Percentiles rank a stretch among this genome's conserved stretches.
Evolutionary conservation across 1,140 invertebrate species (phyloP).

Genomic region (Odontomachus brunneus): DNA sequence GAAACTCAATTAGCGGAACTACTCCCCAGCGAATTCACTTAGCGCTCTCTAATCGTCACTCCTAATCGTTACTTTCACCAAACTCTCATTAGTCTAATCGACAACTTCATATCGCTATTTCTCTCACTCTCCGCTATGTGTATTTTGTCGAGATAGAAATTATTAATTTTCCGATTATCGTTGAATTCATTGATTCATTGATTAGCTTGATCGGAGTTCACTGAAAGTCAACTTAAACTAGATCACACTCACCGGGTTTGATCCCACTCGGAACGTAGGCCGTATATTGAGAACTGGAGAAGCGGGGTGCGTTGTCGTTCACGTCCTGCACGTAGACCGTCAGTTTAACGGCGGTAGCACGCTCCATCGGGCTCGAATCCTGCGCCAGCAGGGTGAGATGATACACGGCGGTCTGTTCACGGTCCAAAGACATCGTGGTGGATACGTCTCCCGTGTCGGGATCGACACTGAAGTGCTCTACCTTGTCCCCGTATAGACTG

Average conservation of each 20-base stretch:
- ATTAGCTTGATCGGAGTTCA: background rate
- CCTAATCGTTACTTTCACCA: too few species aligned
- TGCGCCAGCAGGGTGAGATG: slow-evolving; percentile 93
- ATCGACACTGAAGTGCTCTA: slow-evolving; percentile 91
- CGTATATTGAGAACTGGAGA: slow-evolving; percentile 90
- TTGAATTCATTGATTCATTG: too few species aligned
- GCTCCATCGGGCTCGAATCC: slow-evolving; percentile 93
- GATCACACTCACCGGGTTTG: slow-evolving; percentile 86
- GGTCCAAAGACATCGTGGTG: slow-evolving; percentile 90
- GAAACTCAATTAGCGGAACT: background rate
- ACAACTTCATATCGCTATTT: too few species aligned
- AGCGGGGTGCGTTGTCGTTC: slow-evolving; percentile 95
- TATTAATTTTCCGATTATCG: too few species aligned
- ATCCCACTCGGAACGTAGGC: slow-evolving; percentile 93
- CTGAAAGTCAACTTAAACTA: background rate
- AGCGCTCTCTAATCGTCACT: slow-evolving; percentile 5
- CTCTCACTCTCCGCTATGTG: background rate
- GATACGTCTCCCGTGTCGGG: slow-evolving; percentile 91
- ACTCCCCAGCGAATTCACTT: slow-evolving; percentile 13
- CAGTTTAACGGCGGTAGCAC: slow-evolving; percentile 92
- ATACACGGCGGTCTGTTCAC: slow-evolving; percentile 92
- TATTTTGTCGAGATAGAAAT: too few species aligned
- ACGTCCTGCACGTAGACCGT: slow-evolving; percentile 92
- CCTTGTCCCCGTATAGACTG: slow-evolving; percentile 92
- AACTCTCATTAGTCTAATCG: too few species aligned